phyloP scores from a whole-genome alignment of 2,113 vertebrate species.

The Tichodroma muraria region DNA sequence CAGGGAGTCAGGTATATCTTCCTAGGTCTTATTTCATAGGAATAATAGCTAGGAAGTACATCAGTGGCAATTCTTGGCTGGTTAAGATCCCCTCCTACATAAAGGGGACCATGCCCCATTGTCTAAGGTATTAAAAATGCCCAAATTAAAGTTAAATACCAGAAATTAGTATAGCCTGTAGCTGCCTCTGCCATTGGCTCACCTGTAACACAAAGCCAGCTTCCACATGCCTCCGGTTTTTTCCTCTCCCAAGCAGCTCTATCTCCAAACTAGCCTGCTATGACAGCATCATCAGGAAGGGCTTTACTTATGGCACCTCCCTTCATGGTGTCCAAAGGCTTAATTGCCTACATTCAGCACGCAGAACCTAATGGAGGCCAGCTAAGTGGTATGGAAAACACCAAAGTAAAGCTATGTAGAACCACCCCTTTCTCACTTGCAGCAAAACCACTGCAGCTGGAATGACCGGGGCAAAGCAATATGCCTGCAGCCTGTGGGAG shows the following conservation, averaged over 20 bases:
- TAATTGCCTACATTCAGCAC: neutral
- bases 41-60: neutral
- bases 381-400: neutral
- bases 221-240: neutral
- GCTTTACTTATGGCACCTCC: neutral
- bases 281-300: neutral
- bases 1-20: neutral
- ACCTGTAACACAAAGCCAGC: neutral
- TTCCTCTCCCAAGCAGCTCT: neutral
- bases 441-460: accelerated
- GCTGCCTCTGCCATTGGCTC: neutral
- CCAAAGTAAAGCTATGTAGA: neutral
- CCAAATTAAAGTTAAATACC: neutral
- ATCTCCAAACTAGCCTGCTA: neutral
- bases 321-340: neutral
- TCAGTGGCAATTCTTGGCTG: neutral
- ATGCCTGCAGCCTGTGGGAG: neutral
- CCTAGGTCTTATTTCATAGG: neutral
- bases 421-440: neutral
- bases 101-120: neutral
- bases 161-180: neutral
- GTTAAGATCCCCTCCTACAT: neutral
- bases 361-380: neutral
- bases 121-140: neutral
- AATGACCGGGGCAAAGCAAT: neutral